Percentiles rank a stretch among this genome's conserved stretches.
These are phyloP conservation scores for Meandrina meandrites DNA, from an alignment of 92 coral and sea anemone species.

Conservation along the genomic window DNA sequence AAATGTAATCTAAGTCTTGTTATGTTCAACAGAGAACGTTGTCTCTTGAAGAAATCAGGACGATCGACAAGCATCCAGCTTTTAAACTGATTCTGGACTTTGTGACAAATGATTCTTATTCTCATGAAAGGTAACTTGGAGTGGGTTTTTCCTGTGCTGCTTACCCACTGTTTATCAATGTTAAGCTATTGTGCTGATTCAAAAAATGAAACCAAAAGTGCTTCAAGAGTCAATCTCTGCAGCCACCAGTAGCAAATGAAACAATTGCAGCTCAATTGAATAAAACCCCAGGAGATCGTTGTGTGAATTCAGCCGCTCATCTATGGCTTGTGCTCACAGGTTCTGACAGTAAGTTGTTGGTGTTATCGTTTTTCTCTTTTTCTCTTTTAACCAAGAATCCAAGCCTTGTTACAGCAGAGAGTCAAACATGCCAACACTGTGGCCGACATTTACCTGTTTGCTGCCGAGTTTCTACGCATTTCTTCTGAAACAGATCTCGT, in stretches of 20 bases:
- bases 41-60: slow-evolving; percentile 81
- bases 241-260: neutral
- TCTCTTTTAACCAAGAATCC: slow-evolving; percentile 56
- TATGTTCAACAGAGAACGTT: slow-evolving; percentile 62
- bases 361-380: neutral
- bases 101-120: slow-evolving; percentile 88
- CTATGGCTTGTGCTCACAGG: neutral
- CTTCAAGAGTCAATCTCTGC: neutral
- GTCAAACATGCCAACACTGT: slow-evolving; percentile 84
- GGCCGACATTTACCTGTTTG: slow-evolving; percentile 88
- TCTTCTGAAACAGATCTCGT: slow-evolving; percentile 90
- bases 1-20: neutral
- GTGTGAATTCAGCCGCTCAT: neutral
- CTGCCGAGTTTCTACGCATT: slow-evolving; percentile 89
- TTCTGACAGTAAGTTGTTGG: too few relatives aligned
- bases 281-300: neutral
- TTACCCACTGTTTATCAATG: neutral
- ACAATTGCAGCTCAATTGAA: neutral
- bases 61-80: slow-evolving; percentile 95
- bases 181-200: neutral
- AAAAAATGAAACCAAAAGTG: neutral
- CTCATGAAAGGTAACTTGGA: slow-evolving; percentile 79
- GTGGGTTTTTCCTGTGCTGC: neutral
- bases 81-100: slow-evolving; percentile 92
- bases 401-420: slow-evolving; percentile 86